These are phyloP conservation scores for Xestia sexstrigata DNA, from an alignment of 2,888 invertebrate genomes.

Conservation along the genomic window DNA sequence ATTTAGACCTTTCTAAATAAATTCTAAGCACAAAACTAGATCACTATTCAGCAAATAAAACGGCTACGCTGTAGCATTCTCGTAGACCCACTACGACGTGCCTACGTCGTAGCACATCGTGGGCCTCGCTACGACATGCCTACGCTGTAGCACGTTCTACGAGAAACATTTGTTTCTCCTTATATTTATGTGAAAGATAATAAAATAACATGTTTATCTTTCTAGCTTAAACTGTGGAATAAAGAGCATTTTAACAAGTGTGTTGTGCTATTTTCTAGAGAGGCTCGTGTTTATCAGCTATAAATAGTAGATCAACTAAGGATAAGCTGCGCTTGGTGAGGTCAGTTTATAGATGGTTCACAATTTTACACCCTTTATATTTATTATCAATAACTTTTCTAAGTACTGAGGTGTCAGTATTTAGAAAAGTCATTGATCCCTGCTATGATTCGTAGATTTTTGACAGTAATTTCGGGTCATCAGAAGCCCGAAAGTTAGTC, in stretches of 20 bases:
- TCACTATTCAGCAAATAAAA: conserved; percentile 14
- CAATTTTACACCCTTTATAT: background rate
- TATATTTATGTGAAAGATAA: conserved; percentile 32
- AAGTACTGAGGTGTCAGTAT: too few species aligned
- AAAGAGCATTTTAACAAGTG: background rate
- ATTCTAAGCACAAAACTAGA: conserved; percentile 22
- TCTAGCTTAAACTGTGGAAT: background rate
- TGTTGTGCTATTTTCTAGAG: background rate
- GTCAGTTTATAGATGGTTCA: background rate
- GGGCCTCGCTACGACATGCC: conserved; percentile 35
- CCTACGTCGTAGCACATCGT: conserved; percentile 38
- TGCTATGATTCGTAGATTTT: too few species aligned
- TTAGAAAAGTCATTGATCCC: too few species aligned
- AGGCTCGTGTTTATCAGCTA: background rate
- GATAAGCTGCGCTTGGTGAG: background rate
- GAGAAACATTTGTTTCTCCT: conserved; percentile 17
- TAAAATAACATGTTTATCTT: conserved; percentile 17
- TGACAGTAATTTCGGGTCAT: too few species aligned
- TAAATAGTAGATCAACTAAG: too few species aligned
- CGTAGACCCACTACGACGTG: conserved; percentile 46
- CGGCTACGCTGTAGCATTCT: conserved; percentile 33
- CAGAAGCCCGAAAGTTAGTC: too few species aligned
- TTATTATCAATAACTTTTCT: too few species aligned
- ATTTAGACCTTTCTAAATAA: conserved; percentile 6
- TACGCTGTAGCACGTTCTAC: conserved; percentile 50